These are phyloP conservation scores for Palythoa heliodiscus DNA, from an alignment of 92 coral and sea anemone species.

Conservation along the genomic window DNA sequence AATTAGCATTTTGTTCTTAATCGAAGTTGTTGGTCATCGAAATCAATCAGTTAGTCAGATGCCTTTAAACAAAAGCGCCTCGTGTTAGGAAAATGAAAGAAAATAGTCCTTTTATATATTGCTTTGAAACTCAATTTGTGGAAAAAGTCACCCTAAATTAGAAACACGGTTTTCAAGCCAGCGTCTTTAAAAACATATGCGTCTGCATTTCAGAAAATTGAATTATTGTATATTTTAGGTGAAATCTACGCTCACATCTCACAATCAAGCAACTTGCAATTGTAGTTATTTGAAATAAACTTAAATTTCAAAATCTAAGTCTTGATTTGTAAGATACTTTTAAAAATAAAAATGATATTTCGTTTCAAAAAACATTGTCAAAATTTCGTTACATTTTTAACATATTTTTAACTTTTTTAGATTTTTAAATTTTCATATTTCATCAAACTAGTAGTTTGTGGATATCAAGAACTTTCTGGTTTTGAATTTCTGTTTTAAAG, in stretches of 20 bases:
- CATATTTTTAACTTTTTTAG: too few relatives aligned
- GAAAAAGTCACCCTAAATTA: background rate
- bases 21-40: background rate
- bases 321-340: background rate
- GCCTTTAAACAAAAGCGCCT: background rate
- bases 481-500: background rate
- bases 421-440: too few relatives aligned
- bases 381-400: background rate
- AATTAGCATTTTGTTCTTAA: background rate
- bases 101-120: background rate
- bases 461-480: too few relatives aligned
- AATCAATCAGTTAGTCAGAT: background rate
- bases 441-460: too few relatives aligned
- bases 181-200: too few relatives aligned
- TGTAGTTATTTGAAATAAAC: background rate
- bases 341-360: constrained; percentile 22
- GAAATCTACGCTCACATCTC: background rate
- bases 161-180: background rate
- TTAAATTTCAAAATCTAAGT: background rate
- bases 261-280: background rate
- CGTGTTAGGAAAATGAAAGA: background rate
- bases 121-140: constrained; percentile 6
- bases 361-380: background rate
- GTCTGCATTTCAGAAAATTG: too few relatives aligned
- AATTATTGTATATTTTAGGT: background rate